A percentile compares a stretch with the other conserved stretches of the same genome.
phyloP scores from a whole-genome alignment of 1,140 invertebrate species.

The Listronotus oregonensis region DNA sequence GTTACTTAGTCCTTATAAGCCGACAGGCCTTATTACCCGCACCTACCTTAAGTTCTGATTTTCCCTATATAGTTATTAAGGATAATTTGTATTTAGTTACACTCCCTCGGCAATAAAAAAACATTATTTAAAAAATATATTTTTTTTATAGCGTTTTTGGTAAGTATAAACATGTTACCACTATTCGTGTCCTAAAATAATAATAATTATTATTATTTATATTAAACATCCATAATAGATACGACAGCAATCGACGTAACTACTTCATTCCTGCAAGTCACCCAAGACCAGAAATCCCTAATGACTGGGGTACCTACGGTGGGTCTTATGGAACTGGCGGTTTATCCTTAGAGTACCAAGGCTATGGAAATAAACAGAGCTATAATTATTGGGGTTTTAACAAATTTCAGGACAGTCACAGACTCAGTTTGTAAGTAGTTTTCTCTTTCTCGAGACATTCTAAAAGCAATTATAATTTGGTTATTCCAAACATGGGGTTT shows the following conservation, averaged over 20 bases:
- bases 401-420: slow-evolving; percentile 31
- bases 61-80: no score
- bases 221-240: slow-evolving; percentile 11
- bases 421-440: background rate
- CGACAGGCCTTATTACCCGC: no score
- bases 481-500: background rate
- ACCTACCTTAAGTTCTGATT: no score
- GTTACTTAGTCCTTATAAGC: no score
- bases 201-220: no score
- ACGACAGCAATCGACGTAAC: slow-evolving; percentile 37
- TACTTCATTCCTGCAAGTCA: slow-evolving; percentile 42
- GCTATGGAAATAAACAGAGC: slow-evolving; percentile 51
- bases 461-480: background rate
- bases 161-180: no score
- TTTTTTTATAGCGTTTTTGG: no score
- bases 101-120: no score
- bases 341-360: slow-evolving; percentile 37
- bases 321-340: slow-evolving; percentile 52
- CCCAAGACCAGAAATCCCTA: slow-evolving; percentile 28
- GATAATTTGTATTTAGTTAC: no score
- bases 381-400: slow-evolving; percentile 51
- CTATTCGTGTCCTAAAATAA: no score
- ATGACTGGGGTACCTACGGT: slow-evolving; percentile 53
- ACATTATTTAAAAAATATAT: no score
- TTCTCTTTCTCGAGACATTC: no score